Base-by-base conservation (phyloP, 1,140 invertebrate genomes). In the Listronotus oregonensis region DNA sequence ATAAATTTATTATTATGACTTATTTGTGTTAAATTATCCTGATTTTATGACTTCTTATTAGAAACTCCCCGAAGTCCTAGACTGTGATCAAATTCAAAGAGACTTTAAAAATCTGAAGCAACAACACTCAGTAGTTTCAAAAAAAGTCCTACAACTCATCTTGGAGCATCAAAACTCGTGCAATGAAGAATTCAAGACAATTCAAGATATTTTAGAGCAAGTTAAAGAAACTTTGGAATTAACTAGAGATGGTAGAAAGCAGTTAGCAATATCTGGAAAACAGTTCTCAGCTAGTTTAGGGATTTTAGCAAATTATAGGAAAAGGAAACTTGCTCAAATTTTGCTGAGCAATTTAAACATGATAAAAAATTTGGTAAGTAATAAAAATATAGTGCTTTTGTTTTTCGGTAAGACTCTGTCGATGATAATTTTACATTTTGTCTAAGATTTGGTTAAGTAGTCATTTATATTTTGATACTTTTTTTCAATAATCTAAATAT, bases 101-200 rank as follows among this genome's bases (percentile, higher is more conserved):
- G 85, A 88, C 63, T 85, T 88, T 66, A 85, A 86, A 64, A 83
- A 85, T 64, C 78, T 94, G 14, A 84, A 86, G 60, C 85, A 85
- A 52, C 91, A 94, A 75, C 86, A 93, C 60, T 85, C 89, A 78
- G 92, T 95, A 31, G 92, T 98, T 0, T 95, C 93, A 0, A 94
- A 93, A 69, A 92, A 95, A 80, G 91, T 97, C 0, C 85, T 96
- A 0, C 91, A 96, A 69, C 82, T 97, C 14, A 96, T 97, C 71
- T 81, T 96, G 9, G 90, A 97, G 77, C 94, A 97, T 68, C 89
- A 96, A 55, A 88, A 86, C 68, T 84, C 88, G 2, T 97, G 94
- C 78, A 90, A 91, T 64, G 82, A 86, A 11, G 93, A 97, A 78
- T 91, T 97, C 69, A 82, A 89, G 51, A 86, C 90, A 65, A 91